These are phyloP conservation scores for Doris montereyensis DNA, from an alignment of 2,888 invertebrate genomes.

Conservation along the genomic window DNA sequence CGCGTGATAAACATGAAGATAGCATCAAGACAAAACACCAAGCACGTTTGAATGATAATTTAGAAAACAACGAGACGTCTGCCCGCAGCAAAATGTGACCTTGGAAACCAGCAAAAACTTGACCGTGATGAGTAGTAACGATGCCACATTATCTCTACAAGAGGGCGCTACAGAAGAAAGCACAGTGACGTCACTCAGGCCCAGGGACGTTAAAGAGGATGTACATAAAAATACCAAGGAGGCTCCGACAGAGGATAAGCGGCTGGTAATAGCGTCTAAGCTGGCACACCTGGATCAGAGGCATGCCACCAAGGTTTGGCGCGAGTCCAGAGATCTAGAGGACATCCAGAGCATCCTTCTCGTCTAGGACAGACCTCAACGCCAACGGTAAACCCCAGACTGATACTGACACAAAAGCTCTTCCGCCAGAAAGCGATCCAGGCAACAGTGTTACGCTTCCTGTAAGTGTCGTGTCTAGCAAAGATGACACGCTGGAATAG, in stretches of 20 bases:
- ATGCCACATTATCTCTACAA: not conserved
- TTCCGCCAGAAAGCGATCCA: not conserved
- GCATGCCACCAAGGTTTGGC: not conserved
- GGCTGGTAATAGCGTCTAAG: not conserved
- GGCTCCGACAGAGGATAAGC: not conserved
- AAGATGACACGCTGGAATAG: not conserved
- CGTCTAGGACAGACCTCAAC: not conserved
- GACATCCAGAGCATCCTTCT: constrained; percentile 8
- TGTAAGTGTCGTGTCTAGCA: not conserved
- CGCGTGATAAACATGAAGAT: not conserved
- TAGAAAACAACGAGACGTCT: too few species aligned
- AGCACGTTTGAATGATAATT: too few species aligned
- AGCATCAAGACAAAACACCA: too few species aligned
- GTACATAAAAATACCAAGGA: not conserved
- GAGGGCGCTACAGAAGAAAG: not conserved
- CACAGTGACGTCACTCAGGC: not conserved
- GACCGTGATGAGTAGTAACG: not conserved
- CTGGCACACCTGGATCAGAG: not conserved
- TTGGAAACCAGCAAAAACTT: too few species aligned
- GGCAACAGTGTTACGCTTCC: not conserved
- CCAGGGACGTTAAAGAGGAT: not conserved
- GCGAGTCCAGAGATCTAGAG: constrained; percentile 2
- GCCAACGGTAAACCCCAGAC: not conserved
- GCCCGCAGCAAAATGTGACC: too few species aligned
- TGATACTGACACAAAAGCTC: not conserved